Evolutionary conservation across 2,113 vertebrate species (phyloP).

Genomic region (Ginglymostoma cirratum): DNA sequence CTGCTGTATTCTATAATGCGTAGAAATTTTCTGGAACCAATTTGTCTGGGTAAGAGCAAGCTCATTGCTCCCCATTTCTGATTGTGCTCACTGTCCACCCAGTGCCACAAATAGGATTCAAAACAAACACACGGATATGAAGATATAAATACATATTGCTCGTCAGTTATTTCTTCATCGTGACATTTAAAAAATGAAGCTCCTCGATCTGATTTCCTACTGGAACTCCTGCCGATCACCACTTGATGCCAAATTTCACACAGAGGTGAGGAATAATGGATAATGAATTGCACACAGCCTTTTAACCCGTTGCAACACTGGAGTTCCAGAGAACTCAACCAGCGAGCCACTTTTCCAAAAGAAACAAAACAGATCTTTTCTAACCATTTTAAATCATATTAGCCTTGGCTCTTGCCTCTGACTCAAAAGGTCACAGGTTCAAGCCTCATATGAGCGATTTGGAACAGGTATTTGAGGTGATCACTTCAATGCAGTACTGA

Average conservation of each 20-base stretch:
- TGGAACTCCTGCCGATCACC: conserved; percentile 10
- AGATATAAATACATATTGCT: not conserved
- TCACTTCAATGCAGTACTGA: not conserved
- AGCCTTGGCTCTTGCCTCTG: not conserved
- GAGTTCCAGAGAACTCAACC: not conserved
- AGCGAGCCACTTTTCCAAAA: not conserved
- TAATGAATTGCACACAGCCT: not conserved
- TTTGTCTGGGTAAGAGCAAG: not conserved
- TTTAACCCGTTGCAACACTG: not conserved
- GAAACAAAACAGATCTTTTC: not conserved
- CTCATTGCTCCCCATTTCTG: not conserved
- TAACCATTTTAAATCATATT: not conserved
- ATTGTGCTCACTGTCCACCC: not conserved
- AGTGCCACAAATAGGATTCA: not conserved
- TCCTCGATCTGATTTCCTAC: not conserved
- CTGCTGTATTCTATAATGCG: not conserved
- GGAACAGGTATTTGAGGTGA: not conserved
- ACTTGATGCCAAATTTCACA: not conserved
- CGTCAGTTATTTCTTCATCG: not conserved
- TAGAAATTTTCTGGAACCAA: not conserved
- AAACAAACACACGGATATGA: not conserved
- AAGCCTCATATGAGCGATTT: not conserved
- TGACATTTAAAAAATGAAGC: not conserved
- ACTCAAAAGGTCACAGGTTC: not conserved
- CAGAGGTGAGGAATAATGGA: conserved; percentile 19